Evolutionary conservation across 2,888 invertebrate species (phyloP).

Genomic region (Drosophila multiciliata): DNA sequence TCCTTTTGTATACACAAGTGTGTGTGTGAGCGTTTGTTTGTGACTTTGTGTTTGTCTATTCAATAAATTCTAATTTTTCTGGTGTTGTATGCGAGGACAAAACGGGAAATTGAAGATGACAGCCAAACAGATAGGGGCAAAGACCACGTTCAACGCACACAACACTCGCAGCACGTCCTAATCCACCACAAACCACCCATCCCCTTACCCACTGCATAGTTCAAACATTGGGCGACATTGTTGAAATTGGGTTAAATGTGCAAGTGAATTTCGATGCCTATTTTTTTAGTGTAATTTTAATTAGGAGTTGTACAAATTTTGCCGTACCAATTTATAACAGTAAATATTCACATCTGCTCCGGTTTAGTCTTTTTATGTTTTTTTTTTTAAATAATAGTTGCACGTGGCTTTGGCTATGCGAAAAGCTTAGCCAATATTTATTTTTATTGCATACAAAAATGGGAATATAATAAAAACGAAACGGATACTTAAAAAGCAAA

Average conservation of each 20-base stretch:
- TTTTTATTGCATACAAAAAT: slow-evolving; percentile 11
- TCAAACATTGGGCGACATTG: slow-evolving; percentile 47
- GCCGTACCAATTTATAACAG: slow-evolving; percentile 25
- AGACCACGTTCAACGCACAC: slow-evolving; percentile 61
- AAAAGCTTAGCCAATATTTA: slow-evolving; percentile 23
- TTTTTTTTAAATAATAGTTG: slow-evolving; percentile 26
- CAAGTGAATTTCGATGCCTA: slow-evolving; percentile 60
- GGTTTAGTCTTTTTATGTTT: not conserved
- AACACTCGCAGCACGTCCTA: not conserved
- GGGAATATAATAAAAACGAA: slow-evolving; percentile 43
- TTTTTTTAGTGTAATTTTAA: slow-evolving; percentile 7
- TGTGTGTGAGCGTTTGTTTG: slow-evolving; percentile 18
- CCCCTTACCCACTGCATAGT: not conserved
- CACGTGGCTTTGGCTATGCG: slow-evolving; percentile 54
- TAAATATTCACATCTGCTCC: slow-evolving; percentile 6
- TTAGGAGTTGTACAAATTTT: slow-evolving; percentile 21
- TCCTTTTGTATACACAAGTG: slow-evolving; percentile 5
- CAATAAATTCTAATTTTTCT: slow-evolving; percentile 78
- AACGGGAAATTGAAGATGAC: slow-evolving; percentile 78
- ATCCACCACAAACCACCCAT: not conserved
- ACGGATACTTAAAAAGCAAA: slow-evolving; percentile 40
- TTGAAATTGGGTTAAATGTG: slow-evolving; percentile 75
- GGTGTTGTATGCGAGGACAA: slow-evolving; percentile 66
- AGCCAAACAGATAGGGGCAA: slow-evolving; percentile 64
- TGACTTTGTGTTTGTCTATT: slow-evolving; percentile 64